phyloP scores from a whole-genome alignment of 1,140 invertebrate genomes.

The Rhagoletis pomonella region DNA sequence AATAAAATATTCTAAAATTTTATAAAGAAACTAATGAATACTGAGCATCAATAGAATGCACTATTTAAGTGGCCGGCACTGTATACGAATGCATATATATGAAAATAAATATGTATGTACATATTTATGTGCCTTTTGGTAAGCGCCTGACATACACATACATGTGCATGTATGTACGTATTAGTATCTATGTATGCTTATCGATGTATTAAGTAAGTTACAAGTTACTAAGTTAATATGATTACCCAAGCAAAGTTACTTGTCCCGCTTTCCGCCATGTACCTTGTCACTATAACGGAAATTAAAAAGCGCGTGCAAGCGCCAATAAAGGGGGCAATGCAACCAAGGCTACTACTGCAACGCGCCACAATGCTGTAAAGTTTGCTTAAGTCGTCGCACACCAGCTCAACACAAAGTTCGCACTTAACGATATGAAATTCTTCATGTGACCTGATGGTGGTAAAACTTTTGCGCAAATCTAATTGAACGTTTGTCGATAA shows the following conservation, averaged over 20 bases:
- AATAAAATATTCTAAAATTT: too few species aligned
- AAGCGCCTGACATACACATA: background rate
- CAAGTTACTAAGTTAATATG: slow-evolving; percentile 27
- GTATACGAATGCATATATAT: background rate
- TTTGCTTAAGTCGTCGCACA: background rate
- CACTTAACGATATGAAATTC: slow-evolving; percentile 11
- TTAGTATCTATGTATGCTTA: background rate
- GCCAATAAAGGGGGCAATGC: background rate
- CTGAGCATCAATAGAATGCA: too few species aligned
- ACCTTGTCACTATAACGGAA: background rate
- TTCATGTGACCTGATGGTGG: background rate
- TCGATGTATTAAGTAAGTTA: background rate
- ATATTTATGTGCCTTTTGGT: background rate
- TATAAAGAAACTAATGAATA: too few species aligned
- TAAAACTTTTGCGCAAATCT: background rate
- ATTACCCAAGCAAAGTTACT: background rate
- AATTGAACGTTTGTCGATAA: background rate
- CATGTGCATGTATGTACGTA: too few species aligned
- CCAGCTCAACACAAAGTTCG: background rate
- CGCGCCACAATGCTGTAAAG: background rate
- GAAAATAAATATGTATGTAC: background rate
- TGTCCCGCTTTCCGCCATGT: background rate
- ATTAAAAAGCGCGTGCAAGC: background rate
- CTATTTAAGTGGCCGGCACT: too few species aligned
- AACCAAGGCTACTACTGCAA: background rate